A percentile compares a stretch with the other conserved stretches of the same genome.
Evolutionary conservation across 2,797 vertebrate genomes (phyloP).

Genomic region (Sebastes minor): DNA sequence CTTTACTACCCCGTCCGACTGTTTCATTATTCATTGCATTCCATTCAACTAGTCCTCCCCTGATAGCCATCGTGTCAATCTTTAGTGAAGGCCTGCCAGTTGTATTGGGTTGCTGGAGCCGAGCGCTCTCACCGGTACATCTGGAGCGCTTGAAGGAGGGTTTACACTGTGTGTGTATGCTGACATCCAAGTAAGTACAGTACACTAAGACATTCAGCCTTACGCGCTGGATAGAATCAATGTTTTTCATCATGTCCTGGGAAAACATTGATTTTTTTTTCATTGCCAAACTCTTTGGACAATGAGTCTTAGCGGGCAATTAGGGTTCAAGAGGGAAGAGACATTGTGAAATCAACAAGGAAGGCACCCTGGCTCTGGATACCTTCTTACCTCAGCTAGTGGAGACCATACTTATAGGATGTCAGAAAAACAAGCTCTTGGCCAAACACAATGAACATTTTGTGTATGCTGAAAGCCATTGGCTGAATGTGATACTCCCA

Average conservation of each 20-base stretch:
- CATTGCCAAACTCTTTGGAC: slow-evolving; percentile 33
- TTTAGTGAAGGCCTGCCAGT: slow-evolving; percentile 38
- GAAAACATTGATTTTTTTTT: slow-evolving; percentile 51
- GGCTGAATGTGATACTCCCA: background rate
- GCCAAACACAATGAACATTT: too few species aligned
- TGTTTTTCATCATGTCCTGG: slow-evolving; percentile 48
- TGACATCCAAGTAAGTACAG: slow-evolving; percentile 17
- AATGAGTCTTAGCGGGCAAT: slow-evolving; percentile 36
- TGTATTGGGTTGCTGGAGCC: slow-evolving; percentile 27
- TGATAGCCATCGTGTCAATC: slow-evolving; percentile 62
- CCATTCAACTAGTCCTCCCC: slow-evolving; percentile 51
- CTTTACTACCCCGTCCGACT: slow-evolving; percentile 22
- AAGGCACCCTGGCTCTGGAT: background rate
- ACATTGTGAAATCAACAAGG: background rate
- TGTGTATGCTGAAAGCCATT: too few species aligned
- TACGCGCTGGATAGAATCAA: slow-evolving; percentile 29
- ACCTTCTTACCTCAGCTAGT: background rate
- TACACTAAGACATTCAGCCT: slow-evolving; percentile 19
- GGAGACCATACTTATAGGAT: background rate
- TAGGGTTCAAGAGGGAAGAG: slow-evolving; percentile 1
- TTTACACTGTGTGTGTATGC: slow-evolving; percentile 5
- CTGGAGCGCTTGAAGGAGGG: slow-evolving; percentile 13
- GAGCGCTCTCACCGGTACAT: slow-evolving; percentile 2
- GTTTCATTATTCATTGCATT: slow-evolving; percentile 65
- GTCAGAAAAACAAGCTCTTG: too few species aligned